These are phyloP conservation scores for Philaenus spumarius DNA, from an alignment of 1,140 invertebrate species.

Conservation along the genomic window DNA sequence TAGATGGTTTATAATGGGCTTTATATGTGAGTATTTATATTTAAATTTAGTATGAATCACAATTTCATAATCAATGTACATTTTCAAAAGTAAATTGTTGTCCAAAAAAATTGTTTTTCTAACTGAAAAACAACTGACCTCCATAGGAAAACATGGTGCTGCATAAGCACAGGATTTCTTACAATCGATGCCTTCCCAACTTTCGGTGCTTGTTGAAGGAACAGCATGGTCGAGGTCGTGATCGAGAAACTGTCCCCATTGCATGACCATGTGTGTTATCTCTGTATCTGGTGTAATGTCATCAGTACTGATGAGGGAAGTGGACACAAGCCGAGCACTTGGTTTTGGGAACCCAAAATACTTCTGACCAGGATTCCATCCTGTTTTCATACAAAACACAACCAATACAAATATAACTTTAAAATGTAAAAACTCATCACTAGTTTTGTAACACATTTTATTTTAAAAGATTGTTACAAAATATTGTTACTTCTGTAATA, in stretches of 20 bases:
- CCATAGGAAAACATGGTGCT: constrained; percentile 95
- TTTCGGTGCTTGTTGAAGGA: constrained; percentile 85
- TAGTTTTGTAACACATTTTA: no score
- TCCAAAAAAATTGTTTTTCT: no score
- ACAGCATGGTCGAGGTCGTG: constrained; percentile 94
- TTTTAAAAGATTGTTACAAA: no score
- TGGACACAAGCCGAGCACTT: constrained; percentile 80
- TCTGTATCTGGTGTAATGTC: constrained; percentile 68
- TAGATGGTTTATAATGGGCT: no score
- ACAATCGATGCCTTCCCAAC: constrained; percentile 90
- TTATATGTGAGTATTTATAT: no score
- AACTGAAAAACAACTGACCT: constrained; percentile 55
- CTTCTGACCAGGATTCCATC: constrained; percentile 71
- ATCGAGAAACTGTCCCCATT: constrained; percentile 98
- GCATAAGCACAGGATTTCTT: constrained; percentile 94
- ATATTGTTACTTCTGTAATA: no score
- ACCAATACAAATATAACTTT: no score
- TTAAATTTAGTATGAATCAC: no score
- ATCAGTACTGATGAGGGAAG: constrained; percentile 76
- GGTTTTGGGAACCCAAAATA: constrained; percentile 85
- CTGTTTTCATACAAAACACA: constrained; percentile 33
- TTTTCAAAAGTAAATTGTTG: no score
- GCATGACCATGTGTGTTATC: constrained; percentile 97
- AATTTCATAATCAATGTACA: no score
- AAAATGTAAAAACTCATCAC: no score